Percentiles rank a stretch among this genome's conserved stretches.
These are phyloP conservation scores for Neoseiulus cucumeris DNA, from an alignment of 1,140 invertebrate genomes.

Conservation along the genomic window DNA sequence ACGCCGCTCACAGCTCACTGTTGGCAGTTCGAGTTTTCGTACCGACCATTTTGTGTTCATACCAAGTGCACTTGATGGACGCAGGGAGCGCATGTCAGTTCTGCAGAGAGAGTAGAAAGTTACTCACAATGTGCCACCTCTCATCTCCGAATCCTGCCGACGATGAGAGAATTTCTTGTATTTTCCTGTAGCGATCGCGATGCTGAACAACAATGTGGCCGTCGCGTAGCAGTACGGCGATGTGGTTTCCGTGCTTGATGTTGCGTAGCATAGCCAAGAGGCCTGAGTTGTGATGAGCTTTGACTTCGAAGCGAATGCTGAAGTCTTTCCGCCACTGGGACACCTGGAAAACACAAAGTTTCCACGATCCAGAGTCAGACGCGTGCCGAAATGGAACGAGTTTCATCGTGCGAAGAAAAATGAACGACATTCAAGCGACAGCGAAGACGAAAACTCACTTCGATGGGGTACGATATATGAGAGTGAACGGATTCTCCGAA, in stretches of 20 bases:
- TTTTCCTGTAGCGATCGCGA: conserved; percentile 39
- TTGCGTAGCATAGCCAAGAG: conserved; percentile 44
- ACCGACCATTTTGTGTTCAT: too few relatives aligned
- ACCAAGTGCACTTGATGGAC: too few relatives aligned
- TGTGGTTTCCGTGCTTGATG: conserved; percentile 36
- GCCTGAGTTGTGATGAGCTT: conserved; percentile 65
- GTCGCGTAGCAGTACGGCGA: conserved; percentile 46
- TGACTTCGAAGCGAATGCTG: conserved; percentile 49
- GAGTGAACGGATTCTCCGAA: conserved; percentile 4
- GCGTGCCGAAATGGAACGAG: too few relatives aligned
- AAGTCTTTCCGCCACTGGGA: neutral
- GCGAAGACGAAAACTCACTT: neutral
- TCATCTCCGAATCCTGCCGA: conserved; percentile 46
- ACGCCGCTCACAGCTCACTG: too few relatives aligned
- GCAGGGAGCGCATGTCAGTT: too few relatives aligned
- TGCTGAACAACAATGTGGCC: conserved; percentile 42
- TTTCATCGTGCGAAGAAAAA: too few relatives aligned
- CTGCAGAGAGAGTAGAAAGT: neutral
- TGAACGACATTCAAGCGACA: too few relatives aligned
- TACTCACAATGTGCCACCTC: conserved; percentile 49
- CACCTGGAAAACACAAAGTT: conserved; percentile 1
- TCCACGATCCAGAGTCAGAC: neutral
- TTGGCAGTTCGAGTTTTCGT: too few relatives aligned
- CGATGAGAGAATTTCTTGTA: conserved; percentile 40
- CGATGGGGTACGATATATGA: neutral